Base-by-base conservation (phyloP, 2,113 vertebrate species). In the Tinamus guttatus region DNA sequence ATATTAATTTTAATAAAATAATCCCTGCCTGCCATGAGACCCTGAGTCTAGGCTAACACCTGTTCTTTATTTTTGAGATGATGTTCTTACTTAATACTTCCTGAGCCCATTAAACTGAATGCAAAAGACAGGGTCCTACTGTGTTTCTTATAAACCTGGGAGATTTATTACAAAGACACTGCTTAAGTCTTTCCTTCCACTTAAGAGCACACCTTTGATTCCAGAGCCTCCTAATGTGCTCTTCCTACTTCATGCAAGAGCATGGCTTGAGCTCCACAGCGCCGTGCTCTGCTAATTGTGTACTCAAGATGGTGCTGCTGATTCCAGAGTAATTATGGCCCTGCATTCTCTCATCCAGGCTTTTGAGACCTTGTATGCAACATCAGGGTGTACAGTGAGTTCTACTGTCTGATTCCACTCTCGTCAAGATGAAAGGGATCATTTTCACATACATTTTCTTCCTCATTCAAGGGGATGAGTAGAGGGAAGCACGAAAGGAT, bases 1-100 rank as follows among this genome's bases (percentile, higher is more conserved):
- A 96, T 95, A 94, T 95, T 95, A 93, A 92, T 94, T 91, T 88
- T 93, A 95, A 95, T 90, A 95, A 94, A 91, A 88, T 94, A 95
- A 96, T 91, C 93, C 93, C 85, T 6, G 24, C 63, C 70, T 3
- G 0, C 20, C 54, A n/a, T 7, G 17, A 89, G 81, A n/a, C 41
- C 70, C 87, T 7, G 60, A 75, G 92, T 81, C 95, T 96, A 85
- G 73, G 68, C 94, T 95, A 91, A 81, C 92, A 94, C 94, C 94
- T 97, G 95, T 59, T 96, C 73, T 5, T 86, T 34, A 78, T 59
- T 93, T 80, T 63, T 65, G 38, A 79, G 90, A 54, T 15, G 59
- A 80, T 1, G 0, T 8, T 79, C 81, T 74, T 51, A 9, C 63
- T 32, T 96, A 94, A 94, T 92, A 73, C 90, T 84, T 81, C 88